Evolutionary conservation across 2,113 vertebrate genomes (phyloP), one percentile per base, ranked within the genome.

Genomic region (Channa argus): DNA sequence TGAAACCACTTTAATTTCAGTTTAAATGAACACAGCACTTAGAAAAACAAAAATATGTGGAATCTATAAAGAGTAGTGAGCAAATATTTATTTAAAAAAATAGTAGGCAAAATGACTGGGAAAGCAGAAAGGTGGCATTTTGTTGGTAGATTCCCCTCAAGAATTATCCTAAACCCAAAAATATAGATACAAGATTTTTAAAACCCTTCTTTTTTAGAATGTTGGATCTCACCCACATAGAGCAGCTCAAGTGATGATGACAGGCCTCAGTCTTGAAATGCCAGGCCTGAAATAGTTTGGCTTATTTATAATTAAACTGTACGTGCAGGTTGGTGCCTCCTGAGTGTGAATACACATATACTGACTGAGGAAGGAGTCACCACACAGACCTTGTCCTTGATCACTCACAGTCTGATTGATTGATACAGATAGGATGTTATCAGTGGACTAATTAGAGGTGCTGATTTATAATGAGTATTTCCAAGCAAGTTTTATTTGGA

Each of bases 221-320:
- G 54, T 50, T 44, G 9, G 15, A 9, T 41, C 36, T 71, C 77
- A 66, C 86, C 79, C 84, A 86, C 84, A 77, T 85, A 71, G 87
- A 88, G 83, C 89, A 86, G 90, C 83, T 77, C 13, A 74, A 38
- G 12, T 46, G 41, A 63, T 62, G 64, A 83, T 84, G 86, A 87
- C 79, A 87, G 77, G 69, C 67, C 39, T 56, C 47, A 6, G 38
- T 53, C 62, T 69, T 63, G 24, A 88, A 79, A 89, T 84, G 80
- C 78, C 78, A 86, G 36, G 75, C 82, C 82, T 64, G 64, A 89
- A 91, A 92, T 91, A 92, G 86, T 76, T 69, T n/a, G 34, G 46
- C 67, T 4, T 41, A 80, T 83, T 88, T 89, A 86, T 86, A 88
- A 84, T 83, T 86, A 82, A 62, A 71, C 81, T 10, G 5, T 66